Conservation (phyloP, 92 coral and sea anemone species). For the Virgularia gustaviana region DNA sequence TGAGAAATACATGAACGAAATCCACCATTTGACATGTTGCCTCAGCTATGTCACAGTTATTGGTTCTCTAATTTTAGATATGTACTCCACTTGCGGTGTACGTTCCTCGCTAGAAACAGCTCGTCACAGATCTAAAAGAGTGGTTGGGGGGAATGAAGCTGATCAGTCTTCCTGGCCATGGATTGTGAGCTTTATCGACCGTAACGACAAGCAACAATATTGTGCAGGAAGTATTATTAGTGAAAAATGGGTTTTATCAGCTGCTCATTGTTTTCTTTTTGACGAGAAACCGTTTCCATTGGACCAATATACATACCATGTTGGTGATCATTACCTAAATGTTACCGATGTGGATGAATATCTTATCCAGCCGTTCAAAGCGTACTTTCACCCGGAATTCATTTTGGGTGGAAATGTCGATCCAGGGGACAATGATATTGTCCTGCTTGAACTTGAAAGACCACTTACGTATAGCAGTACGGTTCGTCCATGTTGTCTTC, state of each 20-base stretch:
- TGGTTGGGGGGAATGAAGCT: slow-evolving; percentile 40
- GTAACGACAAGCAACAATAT: slow-evolving; percentile 47
- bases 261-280: slow-evolving; percentile 63
- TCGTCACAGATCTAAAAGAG: slow-evolving; percentile 35
- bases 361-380: slow-evolving; percentile 34
- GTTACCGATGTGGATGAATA: slow-evolving; percentile 58
- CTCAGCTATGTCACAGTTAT: no score
- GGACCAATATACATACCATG: slow-evolving; percentile 20
- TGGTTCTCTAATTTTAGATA: no score
- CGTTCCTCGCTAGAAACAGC: slow-evolving; percentile 6
- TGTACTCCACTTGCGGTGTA: slow-evolving; percentile 2
- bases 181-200: slow-evolving; percentile 38
- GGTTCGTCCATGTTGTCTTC: slow-evolving; percentile 65
- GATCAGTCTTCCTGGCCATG: slow-evolving; percentile 44
- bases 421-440: slow-evolving; percentile 57
- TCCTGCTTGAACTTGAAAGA: slow-evolving; percentile 57
- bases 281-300: slow-evolving; percentile 11
- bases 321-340: slow-evolving; percentile 66
- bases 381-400: slow-evolving; percentile 52
- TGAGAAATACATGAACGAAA: no score
- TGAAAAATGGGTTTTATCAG: slow-evolving; percentile 69
- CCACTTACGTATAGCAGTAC: slow-evolving; percentile 51
- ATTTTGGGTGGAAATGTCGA: not conserved
- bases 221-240: slow-evolving; percentile 75
- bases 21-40: no score